Evolutionary conservation across 2,797 vertebrate genomes (phyloP).

Genomic region (Galaxias olidus): DNA sequence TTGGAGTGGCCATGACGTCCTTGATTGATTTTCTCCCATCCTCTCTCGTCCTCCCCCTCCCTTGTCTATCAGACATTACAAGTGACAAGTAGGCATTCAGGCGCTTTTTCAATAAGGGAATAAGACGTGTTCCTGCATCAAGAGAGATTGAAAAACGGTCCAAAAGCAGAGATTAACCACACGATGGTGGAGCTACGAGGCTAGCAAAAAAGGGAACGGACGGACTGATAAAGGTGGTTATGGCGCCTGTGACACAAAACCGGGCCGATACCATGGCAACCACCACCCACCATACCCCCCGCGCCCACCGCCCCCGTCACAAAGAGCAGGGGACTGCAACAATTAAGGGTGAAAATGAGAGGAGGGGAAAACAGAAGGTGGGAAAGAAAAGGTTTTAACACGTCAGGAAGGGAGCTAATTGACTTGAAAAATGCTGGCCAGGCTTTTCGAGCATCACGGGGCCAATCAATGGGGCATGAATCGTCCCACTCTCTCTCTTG

Average conservation of each 20-base stretch:
- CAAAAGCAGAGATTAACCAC: no score
- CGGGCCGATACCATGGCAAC: constrained; percentile 34
- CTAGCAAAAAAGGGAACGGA: no score
- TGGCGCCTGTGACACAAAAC: constrained; percentile 19
- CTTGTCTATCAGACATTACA: no score
- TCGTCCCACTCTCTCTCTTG: constrained; percentile 2
- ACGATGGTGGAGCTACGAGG: no score
- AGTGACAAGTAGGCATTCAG: no score
- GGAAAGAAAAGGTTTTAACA: constrained; percentile 46
- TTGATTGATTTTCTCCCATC: no score
- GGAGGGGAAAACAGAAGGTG: constrained; percentile 56
- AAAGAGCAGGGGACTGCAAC: constrained; percentile 48
- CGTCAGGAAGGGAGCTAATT: constrained; percentile 54
- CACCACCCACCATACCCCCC: neutral
- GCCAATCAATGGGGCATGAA: neutral
- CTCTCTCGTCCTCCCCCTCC: no score
- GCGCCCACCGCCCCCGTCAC: neutral
- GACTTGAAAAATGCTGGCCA: constrained; percentile 32
- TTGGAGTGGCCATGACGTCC: no score
- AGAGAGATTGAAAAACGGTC: no score
- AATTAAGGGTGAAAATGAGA: constrained; percentile 41
- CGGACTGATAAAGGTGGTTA: neutral
- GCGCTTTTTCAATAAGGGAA: neutral
- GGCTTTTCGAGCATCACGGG: neutral
- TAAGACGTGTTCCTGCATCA: no score